Conservation (phyloP, 2,113 vertebrate species). For the Acinonyx jubatus region DNA sequence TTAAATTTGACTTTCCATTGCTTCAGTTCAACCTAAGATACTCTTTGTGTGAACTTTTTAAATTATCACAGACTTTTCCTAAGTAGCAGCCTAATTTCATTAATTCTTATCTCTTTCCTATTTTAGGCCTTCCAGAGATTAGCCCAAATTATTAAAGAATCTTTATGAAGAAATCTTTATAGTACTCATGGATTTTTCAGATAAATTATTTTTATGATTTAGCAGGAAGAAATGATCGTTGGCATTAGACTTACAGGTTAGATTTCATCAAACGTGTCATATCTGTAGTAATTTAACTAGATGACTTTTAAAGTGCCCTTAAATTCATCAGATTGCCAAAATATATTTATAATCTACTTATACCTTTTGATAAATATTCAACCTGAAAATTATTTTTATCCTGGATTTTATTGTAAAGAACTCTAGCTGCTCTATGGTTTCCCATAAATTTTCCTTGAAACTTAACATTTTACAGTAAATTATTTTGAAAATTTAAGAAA, state of each 20-base stretch:
- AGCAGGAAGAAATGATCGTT: not conserved
- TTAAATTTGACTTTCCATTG: not conserved
- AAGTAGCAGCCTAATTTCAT: not conserved
- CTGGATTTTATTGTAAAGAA: conserved; percentile 12
- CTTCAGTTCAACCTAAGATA: not conserved
- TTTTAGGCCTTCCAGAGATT: conserved; percentile 93
- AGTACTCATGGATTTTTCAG: not conserved
- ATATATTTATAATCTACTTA: not conserved
- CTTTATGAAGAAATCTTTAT: conserved; percentile 76
- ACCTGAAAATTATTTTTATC: conserved; percentile 5
- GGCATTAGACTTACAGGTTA: not conserved
- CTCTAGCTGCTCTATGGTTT: conserved; percentile 12
- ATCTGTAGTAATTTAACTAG: not conserved
- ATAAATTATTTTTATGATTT: not conserved
- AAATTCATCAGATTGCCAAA: not conserved
- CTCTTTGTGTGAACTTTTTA: conserved; percentile 4
- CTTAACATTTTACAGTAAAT: conserved; percentile 8
- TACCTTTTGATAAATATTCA: conserved; percentile 50
- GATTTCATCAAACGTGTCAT: not conserved
- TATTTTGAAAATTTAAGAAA: conserved; percentile 46
- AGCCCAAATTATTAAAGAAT: conserved; percentile 91
- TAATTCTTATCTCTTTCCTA: conserved; percentile 52
- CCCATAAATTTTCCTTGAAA: conserved; percentile 24
- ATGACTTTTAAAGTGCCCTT: conserved; percentile 24
- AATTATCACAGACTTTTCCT: not conserved